These are phyloP conservation scores for Lepeophtheirus nordmannii DNA, from an alignment of 2,888 invertebrate species.

Conservation along the genomic window DNA sequence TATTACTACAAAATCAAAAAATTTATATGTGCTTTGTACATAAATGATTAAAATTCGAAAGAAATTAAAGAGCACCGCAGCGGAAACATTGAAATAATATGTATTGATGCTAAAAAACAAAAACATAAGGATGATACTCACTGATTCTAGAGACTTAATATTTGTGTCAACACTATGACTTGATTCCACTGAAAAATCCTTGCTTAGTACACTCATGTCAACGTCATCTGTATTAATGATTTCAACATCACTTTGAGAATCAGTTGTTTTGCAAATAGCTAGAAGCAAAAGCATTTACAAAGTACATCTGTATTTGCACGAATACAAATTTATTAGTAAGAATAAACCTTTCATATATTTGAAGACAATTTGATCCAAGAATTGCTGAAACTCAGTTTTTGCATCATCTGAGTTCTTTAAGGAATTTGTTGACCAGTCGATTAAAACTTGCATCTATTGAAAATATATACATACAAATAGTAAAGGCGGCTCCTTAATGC, in stretches of 20 bases:
- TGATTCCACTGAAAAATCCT: neutral
- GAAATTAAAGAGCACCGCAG: no score
- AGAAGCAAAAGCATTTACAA: neutral
- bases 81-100: no score
- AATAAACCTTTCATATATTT: slow-evolving; percentile 2
- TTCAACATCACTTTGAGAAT: neutral
- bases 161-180: neutral
- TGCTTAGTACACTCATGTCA: neutral
- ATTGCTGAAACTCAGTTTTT: neutral
- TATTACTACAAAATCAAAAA: no score
- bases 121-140: neutral
- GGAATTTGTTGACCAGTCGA: neutral
- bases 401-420: neutral
- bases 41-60: no score
- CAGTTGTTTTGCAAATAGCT: neutral
- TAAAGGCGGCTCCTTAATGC: no score
- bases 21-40: no score
- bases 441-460: neutral
- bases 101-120: no score
- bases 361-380: neutral
- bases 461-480: no score
- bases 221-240: neutral
- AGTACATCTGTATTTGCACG: neutral
- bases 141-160: neutral
- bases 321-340: no score